phyloP scores from a whole-genome alignment of 2,113 vertebrate genomes.

The Manacus vitellinus region DNA sequence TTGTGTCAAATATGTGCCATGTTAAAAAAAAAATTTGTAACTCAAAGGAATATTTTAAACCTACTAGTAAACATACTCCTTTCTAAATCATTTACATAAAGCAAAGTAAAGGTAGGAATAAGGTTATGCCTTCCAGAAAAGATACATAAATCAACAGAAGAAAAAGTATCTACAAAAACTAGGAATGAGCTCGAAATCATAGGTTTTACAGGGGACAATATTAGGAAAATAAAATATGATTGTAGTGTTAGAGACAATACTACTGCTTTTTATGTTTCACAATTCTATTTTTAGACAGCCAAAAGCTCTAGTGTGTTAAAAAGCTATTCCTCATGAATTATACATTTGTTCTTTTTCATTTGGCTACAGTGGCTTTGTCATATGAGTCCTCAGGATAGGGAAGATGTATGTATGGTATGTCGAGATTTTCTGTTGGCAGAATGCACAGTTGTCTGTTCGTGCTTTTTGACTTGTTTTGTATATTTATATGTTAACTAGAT shows the following conservation, averaged over 20 bases:
- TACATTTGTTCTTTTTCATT: conserved; percentile 69
- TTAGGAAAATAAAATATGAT: conserved; percentile 4
- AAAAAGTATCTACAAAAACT: not conserved
- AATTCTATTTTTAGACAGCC: conserved; percentile 69
- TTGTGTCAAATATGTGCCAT: not conserved
- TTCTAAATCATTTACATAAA: conserved; percentile 38
- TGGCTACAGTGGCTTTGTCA: conserved; percentile 61
- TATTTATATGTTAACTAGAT: conserved; percentile 20
- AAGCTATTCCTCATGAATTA: conserved; percentile 74
- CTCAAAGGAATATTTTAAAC: conserved; percentile 49
- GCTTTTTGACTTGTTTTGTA: conserved; percentile 23
- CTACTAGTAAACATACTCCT: conserved; percentile 29
- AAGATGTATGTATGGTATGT: conserved; percentile 18
- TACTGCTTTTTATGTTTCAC: conserved; percentile 39
- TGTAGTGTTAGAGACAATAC: conserved; percentile 50
- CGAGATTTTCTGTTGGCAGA: conserved; percentile 29
- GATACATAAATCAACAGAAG: conserved; percentile 41
- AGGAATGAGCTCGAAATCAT: not conserved
- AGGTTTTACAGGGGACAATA: not conserved
- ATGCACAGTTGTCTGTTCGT: not conserved
- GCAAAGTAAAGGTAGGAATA: conserved; percentile 2
- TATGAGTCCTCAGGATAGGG: conserved; percentile 54
- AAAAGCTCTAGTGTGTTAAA: conserved; percentile 64
- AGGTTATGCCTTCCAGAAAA: conserved; percentile 25
- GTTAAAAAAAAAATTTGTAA: not conserved